phyloP scores from a whole-genome alignment of 1,140 invertebrate genomes.

The Neodiprion fabricii region DNA sequence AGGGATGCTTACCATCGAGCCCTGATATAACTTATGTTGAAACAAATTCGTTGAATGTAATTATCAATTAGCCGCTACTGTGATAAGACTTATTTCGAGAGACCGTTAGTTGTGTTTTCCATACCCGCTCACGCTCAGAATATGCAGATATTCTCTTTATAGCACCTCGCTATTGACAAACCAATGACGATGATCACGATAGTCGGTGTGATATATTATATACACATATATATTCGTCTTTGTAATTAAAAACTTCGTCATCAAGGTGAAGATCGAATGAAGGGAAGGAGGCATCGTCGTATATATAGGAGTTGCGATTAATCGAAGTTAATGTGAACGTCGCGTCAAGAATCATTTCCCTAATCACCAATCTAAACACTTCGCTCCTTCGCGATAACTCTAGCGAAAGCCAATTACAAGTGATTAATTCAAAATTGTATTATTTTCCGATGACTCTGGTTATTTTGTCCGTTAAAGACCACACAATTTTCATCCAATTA shows the following conservation, averaged over 20 bases:
- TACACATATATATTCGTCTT: neutral
- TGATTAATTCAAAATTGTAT: too few species aligned
- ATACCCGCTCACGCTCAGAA: neutral
- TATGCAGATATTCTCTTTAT: neutral
- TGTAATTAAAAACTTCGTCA: neutral
- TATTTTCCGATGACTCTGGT: too few species aligned
- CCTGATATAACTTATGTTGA: too few species aligned
- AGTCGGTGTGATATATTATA: neutral
- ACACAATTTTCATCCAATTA: too few species aligned
- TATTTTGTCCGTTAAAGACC: too few species aligned
- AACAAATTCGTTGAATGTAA: neutral
- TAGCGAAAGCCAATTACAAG: too few species aligned
- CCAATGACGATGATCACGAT: neutral
- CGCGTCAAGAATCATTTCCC: neutral
- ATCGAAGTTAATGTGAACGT: neutral
- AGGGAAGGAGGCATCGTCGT: neutral
- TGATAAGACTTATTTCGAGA: neutral
- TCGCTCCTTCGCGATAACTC: neutral
- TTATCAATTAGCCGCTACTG: neutral
- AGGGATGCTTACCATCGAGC: too few species aligned
- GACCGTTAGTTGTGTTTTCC: neutral
- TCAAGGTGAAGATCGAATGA: neutral
- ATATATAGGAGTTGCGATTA: neutral
- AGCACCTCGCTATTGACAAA: neutral
- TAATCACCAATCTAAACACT: neutral